Conservation (phyloP, 2,888 invertebrate species). For the Caenorhabditis imperialis region DNA sequence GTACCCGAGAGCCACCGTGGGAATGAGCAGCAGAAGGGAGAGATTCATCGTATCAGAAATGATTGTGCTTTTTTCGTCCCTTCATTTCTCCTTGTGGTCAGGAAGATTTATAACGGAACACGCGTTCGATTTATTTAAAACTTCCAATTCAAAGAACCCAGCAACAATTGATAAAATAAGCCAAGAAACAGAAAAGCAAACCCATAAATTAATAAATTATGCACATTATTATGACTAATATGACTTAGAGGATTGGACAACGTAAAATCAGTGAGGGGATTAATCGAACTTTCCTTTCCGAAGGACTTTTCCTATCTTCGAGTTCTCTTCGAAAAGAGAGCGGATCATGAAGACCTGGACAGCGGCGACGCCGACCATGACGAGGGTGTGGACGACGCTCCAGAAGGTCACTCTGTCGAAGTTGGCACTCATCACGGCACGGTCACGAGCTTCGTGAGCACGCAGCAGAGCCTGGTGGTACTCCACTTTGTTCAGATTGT, state of each 20-base stretch:
- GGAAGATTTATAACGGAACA: no score
- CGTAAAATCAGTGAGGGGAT: neutral
- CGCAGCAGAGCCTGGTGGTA: slow-evolving; percentile 80
- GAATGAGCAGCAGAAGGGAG: no score
- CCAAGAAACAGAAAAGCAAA: slow-evolving; percentile 15
- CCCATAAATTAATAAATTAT: slow-evolving; percentile 43
- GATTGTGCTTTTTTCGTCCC: no score
- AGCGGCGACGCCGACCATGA: slow-evolving; percentile 85
- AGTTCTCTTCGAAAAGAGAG: slow-evolving; percentile 85
- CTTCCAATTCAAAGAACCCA: slow-evolving; percentile 17
- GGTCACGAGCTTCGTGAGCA: slow-evolving; percentile 87
- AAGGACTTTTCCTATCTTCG: slow-evolving; percentile 76
- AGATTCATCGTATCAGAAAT: no score
- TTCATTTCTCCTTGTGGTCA: no score
- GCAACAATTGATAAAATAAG: no score
- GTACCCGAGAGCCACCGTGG: no score
- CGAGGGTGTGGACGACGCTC: slow-evolving; percentile 85
- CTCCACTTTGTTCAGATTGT: slow-evolving; percentile 70
- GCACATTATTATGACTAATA: slow-evolving; percentile 27
- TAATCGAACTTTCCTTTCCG: slow-evolving; percentile 58
- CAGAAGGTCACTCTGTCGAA: slow-evolving; percentile 87
- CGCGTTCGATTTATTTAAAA: slow-evolving; percentile 3
- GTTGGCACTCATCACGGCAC: slow-evolving; percentile 87
- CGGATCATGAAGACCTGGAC: slow-evolving; percentile 85
- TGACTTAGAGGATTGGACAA: neutral